A percentile compares a stretch with the other conserved stretches of the same genome.
Evolutionary conservation across 2,797 vertebrate genomes (phyloP).

Genomic region (Channa striata): DNA sequence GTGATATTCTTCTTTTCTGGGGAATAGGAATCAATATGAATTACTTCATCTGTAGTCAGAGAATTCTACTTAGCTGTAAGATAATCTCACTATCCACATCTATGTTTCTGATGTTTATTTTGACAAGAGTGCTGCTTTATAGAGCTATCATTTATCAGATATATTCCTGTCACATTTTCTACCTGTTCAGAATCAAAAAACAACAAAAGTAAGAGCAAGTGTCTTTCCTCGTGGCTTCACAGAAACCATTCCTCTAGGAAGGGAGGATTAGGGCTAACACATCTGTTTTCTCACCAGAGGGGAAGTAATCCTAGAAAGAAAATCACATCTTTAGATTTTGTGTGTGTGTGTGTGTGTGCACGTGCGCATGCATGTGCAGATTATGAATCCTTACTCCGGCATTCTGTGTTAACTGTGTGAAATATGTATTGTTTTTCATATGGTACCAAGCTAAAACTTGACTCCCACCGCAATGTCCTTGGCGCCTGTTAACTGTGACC

Average conservation of each 20-base stretch:
- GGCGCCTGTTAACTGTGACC: conserved; percentile 85
- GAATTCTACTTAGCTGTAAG: conserved; percentile 70
- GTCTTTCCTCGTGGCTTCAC: conserved; percentile 62
- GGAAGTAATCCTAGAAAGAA: conserved; percentile 56
- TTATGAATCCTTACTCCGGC: conserved; percentile 71
- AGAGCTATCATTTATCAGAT: conserved; percentile 67
- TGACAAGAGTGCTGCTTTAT: conserved; percentile 76
- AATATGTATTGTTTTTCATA: conserved; percentile 81
- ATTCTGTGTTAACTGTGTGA: conserved; percentile 79
- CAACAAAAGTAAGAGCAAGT: conserved; percentile 16
- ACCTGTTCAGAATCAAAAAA: conserved; percentile 43
- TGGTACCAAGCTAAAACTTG: conserved; percentile 84
- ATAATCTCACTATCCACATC: conserved; percentile 66
- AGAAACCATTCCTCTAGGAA: conserved; percentile 68
- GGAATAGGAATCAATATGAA: conserved; percentile 69
- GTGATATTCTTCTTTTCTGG: conserved; percentile 70
- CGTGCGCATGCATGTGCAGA: conserved; percentile 63
- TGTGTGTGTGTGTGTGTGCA: conserved; percentile 15
- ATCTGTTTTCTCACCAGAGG: conserved; percentile 62
- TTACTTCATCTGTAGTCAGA: conserved; percentile 69
- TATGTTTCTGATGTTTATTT: conserved; percentile 64
- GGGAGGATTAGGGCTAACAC: conserved; percentile 78
- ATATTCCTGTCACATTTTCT: conserved; percentile 69
- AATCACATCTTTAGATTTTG: conserved; percentile 69
- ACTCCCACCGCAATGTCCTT: conserved; percentile 82